Evolutionary conservation across 1,140 invertebrate species (phyloP), one percentile per base, ranked within the genome.

Genomic region (Papilio machaon): DNA sequence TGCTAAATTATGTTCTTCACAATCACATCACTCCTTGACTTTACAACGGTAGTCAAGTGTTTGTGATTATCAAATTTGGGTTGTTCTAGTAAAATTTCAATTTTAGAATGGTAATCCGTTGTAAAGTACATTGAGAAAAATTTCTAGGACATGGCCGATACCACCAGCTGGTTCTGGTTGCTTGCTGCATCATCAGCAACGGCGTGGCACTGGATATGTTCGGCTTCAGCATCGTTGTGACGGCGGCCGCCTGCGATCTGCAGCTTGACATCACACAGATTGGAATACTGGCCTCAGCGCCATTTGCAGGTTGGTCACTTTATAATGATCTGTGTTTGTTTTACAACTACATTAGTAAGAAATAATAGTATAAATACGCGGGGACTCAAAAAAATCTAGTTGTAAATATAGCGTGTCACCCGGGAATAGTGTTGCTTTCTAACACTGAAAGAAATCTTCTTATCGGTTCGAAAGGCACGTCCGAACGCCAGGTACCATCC

Each of bases 121-220:
- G 17, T 9, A 58, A 0, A 58, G 1, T 60, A 19, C 19, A 23
- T n/a, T 60, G 9, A 2, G 9, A 64, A 52, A 30, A 52, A 58
- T 52, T 86, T 84, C 4, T 83, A 91, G 90, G 90, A 43, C 86
- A 90, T 78, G 90, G 90, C 4, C 35, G 73, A 1, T 91, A 89
- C 84, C 89, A 88, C 58, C 81, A 85, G 35, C 73, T 84, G 13
- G 77, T 88, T 35, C 83, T 91, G 30, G n/a, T 80, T 0, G 79
- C 85, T 0, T 87, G 88, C 64, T 82, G 85, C 49, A 73, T 91
- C 49, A 86, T 88, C 82, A 82, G 75, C 30, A 79, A 83, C 3
- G 88, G 83, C 0, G 85, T 88, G 7, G 85, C 87, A 0, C 8
- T 89, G 70, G 90, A 91, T 60, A 88, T 90, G 85, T 90, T 91